phyloP scores from a whole-genome alignment of 1,140 invertebrate genomes.

The Oryzaephilus surinamensis region DNA sequence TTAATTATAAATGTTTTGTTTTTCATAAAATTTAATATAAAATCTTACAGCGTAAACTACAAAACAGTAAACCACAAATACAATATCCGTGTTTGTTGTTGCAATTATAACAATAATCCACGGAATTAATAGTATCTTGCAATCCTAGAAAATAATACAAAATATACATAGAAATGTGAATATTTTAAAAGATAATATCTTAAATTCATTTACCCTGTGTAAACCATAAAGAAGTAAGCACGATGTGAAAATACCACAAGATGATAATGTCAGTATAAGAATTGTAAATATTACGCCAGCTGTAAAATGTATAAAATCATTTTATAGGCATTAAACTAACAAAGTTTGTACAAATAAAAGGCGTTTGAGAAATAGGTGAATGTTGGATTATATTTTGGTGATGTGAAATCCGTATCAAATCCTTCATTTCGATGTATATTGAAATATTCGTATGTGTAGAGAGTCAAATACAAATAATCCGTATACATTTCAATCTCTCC shows the following conservation, averaged over 20 bases:
- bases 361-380: no score
- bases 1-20: constrained; percentile 18
- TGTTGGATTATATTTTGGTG: no score
- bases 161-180: constrained; percentile 3
- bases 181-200: constrained; percentile 1
- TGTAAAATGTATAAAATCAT: constrained; percentile 28
- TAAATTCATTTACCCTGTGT: constrained; percentile 38
- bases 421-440: no score
- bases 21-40: not conserved
- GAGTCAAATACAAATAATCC: not conserved
- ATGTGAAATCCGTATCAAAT: no score
- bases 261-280: constrained; percentile 38
- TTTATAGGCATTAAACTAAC: not conserved
- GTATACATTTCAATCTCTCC: not conserved
- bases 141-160: constrained; percentile 15
- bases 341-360: not conserved
- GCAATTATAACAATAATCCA: constrained; percentile 24
- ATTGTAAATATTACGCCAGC: constrained; percentile 41
- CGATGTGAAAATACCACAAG: constrained; percentile 39
- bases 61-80: constrained; percentile 21
- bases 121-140: constrained; percentile 21
- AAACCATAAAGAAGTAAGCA: constrained; percentile 42
- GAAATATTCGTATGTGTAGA: no score
- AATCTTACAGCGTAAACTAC: constrained; percentile 23
- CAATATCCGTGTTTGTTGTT: constrained; percentile 21